phyloP scores from a whole-genome alignment of 2,888 invertebrate genomes.

The Ochropleura leucogaster region DNA sequence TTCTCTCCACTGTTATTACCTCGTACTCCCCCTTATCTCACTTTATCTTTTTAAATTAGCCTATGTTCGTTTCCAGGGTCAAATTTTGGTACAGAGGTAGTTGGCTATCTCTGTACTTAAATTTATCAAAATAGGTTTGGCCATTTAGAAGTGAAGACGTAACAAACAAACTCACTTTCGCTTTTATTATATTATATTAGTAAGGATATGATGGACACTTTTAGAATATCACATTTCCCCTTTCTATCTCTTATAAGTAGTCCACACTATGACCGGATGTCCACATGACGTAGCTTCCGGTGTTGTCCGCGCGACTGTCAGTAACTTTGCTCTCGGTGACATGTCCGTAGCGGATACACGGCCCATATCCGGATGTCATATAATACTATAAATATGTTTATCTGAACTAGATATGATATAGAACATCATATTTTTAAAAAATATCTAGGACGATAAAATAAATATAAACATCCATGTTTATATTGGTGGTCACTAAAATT shows the following conservation, averaged over 20 bases:
- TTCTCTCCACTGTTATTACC: no score
- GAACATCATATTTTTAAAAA: not conserved
- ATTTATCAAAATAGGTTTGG: no score
- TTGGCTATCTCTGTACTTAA: no score
- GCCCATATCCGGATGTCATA: constrained; percentile 44
- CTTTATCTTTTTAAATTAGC: no score
- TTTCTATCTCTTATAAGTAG: constrained; percentile 21
- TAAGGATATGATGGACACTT: not conserved
- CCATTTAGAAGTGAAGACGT: no score
- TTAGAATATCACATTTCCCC: constrained; percentile 21
- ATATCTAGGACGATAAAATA: not conserved
- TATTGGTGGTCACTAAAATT: no score
- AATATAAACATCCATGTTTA: no score
- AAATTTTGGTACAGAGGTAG: no score
- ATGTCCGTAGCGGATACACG: constrained; percentile 52
- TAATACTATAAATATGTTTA: not conserved
- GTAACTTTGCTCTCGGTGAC: constrained; percentile 58
- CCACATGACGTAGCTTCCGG: constrained; percentile 46
- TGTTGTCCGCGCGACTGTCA: constrained; percentile 32
- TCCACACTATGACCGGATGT: constrained; percentile 26
- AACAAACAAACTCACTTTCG: no score
- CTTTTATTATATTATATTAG: no score
- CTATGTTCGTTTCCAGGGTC: no score
- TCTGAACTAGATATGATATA: not conserved
- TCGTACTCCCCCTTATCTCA: no score